Conservation (phyloP, 2,113 vertebrate genomes). For the Perognathus longimembris region DNA sequence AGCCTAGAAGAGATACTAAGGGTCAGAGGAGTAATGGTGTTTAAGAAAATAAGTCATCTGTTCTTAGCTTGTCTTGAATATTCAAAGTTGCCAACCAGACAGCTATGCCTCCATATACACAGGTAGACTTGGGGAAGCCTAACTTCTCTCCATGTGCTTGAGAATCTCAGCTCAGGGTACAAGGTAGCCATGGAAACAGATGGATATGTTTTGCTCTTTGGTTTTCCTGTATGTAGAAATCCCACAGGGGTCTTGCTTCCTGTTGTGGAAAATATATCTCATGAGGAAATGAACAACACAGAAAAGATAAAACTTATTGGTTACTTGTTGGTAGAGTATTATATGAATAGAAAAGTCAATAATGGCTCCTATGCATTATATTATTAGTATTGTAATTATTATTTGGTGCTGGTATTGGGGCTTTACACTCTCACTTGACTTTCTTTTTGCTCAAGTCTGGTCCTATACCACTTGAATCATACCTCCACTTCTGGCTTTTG, state of each 20-base stretch:
- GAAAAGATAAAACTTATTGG: background rate
- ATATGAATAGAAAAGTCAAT: background rate
- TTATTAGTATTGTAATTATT: background rate
- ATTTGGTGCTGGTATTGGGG: too few relatives aligned
- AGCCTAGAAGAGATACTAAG: background rate
- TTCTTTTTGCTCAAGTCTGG: too few relatives aligned
- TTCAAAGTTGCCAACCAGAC: background rate
- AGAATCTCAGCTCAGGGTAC: background rate
- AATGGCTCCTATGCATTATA: background rate
- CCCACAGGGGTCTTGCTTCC: background rate
- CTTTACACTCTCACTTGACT: background rate
- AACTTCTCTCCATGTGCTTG: background rate
- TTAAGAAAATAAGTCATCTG: background rate
- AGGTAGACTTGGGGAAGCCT: background rate
- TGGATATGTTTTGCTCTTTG: rapidly evolving
- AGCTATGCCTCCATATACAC: background rate
- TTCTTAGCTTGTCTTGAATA: slow-evolving; percentile 15
- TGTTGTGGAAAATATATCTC: background rate
- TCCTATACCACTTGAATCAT: too few relatives aligned
- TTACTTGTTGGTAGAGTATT: background rate
- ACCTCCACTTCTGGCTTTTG: too few relatives aligned
- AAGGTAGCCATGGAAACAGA: background rate
- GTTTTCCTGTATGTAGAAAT: background rate
- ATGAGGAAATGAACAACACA: background rate
- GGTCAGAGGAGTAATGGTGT: background rate